Evolutionary conservation across 1,140 invertebrate species (phyloP).

Genomic region (Pteromalus puparum): DNA sequence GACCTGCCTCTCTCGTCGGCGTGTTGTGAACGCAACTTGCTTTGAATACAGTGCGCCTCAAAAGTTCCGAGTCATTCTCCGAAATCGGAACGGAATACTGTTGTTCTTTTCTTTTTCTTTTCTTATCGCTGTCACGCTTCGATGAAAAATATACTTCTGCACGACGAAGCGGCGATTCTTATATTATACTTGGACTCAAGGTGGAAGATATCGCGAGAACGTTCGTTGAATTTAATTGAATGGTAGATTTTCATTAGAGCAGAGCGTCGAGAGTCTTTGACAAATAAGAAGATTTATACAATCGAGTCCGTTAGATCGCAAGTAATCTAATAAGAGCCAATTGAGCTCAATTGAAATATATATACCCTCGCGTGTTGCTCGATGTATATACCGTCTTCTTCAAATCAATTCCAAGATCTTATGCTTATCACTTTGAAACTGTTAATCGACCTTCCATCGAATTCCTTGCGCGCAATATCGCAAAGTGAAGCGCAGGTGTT

Average conservation of each 20-base stretch:
- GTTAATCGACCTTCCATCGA: background rate
- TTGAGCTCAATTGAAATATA: background rate
- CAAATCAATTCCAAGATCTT: background rate
- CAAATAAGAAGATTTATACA: constrained; percentile 1
- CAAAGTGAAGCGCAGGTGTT: background rate
- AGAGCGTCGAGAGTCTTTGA: background rate
- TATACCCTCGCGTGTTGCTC: background rate
- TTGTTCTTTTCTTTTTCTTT: background rate
- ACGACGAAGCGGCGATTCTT: too few species aligned
- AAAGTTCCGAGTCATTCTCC: constrained; percentile 20
- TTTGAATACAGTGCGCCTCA: constrained; percentile 36
- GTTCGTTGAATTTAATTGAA: background rate
- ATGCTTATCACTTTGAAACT: background rate
- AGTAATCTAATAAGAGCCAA: background rate
- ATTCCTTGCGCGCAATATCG: background rate
- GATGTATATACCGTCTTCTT: background rate
- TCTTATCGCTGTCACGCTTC: background rate
- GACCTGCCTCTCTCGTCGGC: background rate
- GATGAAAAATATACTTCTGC: background rate
- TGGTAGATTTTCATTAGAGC: background rate
- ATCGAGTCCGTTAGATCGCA: background rate
- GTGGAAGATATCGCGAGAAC: too few species aligned
- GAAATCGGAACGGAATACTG: background rate
- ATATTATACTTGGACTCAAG: background rate
- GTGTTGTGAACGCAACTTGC: constrained; percentile 11